Conservation (phyloP, 2,888 invertebrate species). For the Cephonodes hylas region DNA sequence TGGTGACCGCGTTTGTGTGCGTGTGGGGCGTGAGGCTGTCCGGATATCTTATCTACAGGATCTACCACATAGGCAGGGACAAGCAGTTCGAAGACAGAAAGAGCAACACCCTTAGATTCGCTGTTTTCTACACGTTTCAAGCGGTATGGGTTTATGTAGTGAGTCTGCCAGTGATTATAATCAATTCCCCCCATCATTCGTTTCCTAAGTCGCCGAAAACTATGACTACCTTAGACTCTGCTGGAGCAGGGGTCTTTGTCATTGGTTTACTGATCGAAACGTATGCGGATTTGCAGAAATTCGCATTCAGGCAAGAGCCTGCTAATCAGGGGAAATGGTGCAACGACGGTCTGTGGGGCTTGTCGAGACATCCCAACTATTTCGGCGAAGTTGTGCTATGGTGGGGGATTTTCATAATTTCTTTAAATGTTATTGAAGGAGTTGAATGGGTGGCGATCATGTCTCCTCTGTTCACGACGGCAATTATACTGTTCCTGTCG, state of each 20-base stretch:
- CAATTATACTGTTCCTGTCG: slow-evolving; percentile 93
- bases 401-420: slow-evolving; percentile 96
- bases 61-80: slow-evolving; percentile 94
- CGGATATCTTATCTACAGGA: slow-evolving; percentile 93
- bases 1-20: slow-evolving; percentile 93
- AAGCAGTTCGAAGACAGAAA: slow-evolving; percentile 94
- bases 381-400: slow-evolving; percentile 96
- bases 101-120: slow-evolving; percentile 92
- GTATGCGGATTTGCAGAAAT: slow-evolving; percentile 95
- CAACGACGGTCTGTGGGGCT: slow-evolving; percentile 93
- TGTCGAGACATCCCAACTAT: slow-evolving; percentile 96
- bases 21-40: slow-evolving; percentile 94
- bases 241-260: slow-evolving; percentile 92
- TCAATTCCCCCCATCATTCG: slow-evolving; percentile 91
- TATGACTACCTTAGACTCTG: slow-evolving; percentile 92
- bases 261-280: slow-evolving; percentile 93
- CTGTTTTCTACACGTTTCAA: slow-evolving; percentile 96
- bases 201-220: slow-evolving; percentile 88
- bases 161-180: slow-evolving; percentile 94
- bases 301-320: slow-evolving; percentile 93
- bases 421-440: slow-evolving; percentile 91
- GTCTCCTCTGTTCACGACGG: slow-evolving; percentile 92
- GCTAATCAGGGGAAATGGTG: slow-evolving; percentile 95
- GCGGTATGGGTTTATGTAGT: slow-evolving; percentile 96
- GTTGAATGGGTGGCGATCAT: slow-evolving; percentile 92